Percentiles rank a stretch among this genome's conserved stretches.
Evolutionary conservation across 2,113 vertebrate genomes (phyloP).

Genomic region (Trematocara macrostoma): DNA sequence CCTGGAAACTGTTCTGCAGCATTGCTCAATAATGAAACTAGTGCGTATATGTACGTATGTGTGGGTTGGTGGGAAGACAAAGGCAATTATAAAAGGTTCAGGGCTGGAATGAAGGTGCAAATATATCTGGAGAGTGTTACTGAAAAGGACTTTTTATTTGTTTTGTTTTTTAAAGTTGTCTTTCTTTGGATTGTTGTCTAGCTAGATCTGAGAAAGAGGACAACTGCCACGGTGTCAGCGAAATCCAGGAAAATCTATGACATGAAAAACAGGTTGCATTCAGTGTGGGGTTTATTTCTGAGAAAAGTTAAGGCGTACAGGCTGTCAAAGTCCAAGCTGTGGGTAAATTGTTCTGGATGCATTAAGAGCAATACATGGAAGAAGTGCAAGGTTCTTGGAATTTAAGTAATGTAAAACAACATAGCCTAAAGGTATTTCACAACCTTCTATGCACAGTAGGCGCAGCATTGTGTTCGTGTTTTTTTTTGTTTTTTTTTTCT

Average conservation of each 20-base stretch:
- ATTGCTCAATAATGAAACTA: conserved; percentile 73
- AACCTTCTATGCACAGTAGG: conserved; percentile 33
- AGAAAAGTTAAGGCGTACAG: conserved; percentile 19
- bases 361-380: background rate
- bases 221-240: background rate
- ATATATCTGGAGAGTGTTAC: conserved; percentile 3
- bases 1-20: conserved; percentile 73
- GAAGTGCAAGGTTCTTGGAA: conserved; percentile 18
- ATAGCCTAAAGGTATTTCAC: conserved; percentile 40
- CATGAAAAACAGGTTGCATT: background rate
- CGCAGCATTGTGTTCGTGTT: background rate
- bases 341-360: background rate
- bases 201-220: background rate
- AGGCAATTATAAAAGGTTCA: conserved; percentile 52
- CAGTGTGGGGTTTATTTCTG: background rate
- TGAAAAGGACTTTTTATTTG: background rate
- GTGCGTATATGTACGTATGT: conserved; percentile 30
- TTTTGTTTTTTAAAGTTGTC: background rate
- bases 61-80: background rate
- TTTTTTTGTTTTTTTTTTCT: background rate
- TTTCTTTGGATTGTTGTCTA: background rate
- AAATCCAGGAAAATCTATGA: background rate
- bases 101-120: conserved; percentile 23
- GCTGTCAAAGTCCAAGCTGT: background rate
- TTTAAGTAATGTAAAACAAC: conserved; percentile 32